Base-by-base conservation (phyloP, 2,797 vertebrate species). In the Denticeps clupeoides region DNA sequence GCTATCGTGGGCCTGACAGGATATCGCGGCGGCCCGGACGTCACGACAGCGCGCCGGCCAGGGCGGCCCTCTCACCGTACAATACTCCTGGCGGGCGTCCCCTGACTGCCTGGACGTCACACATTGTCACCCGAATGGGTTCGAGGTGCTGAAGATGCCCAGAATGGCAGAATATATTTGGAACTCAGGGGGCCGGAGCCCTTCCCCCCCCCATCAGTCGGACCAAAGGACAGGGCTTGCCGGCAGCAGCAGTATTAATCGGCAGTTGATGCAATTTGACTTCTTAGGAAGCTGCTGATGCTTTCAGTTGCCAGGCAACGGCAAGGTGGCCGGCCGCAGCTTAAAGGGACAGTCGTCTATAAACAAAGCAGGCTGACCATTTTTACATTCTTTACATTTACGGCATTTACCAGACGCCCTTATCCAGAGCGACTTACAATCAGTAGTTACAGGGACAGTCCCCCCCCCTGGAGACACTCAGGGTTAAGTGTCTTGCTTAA, bases 251-350 rank as follows among this genome's bases (percentile, higher is more conserved):
- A 60, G 72, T 71, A 75, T 74, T 76, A 77, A 80, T 75, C 60
- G 40, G 54, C 64, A 72, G 70, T 71, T 79, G 74, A 83, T 81
- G 77, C 65, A 70, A 79, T 80, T 80, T 73, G 77, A 79, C 70
- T 76, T 79, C 68, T 77, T 49, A 41, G 68, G 64, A 71, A 72
- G 72, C 73, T 62, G 72, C 72, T 67, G 59, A 77, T 73, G 78
- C 75, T 81, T 81, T 79, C 75, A 72, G 80, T 83, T 83, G 67
- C 81, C 75, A 77, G 57, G 82, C 77, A 71, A 82, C 78, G 9
- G 51, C 25, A 52, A 72, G 62, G 53, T 48, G 59, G 67, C 62
- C 16, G 67, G 68, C 64, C 40, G 60, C 37, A 7, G 48, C 65
- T 75, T 77, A 73, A 78, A 79, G 75, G 62, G 66, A 71, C 68